Evolutionary conservation across 2,888 invertebrate genomes (phyloP).

Genomic region (Podabrus alpinus): DNA sequence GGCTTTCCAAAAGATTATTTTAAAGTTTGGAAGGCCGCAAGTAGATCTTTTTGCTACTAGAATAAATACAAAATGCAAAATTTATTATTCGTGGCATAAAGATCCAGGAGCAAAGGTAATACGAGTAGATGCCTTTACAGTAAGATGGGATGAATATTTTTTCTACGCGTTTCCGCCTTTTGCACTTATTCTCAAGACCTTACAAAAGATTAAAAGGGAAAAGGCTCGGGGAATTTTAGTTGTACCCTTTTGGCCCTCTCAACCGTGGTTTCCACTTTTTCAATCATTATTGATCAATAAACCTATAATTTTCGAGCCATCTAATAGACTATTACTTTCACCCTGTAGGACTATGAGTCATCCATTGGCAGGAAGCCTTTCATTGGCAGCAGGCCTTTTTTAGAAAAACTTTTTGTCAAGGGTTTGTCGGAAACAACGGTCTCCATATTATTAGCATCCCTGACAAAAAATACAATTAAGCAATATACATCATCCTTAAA

Average conservation of each 20-base stretch:
- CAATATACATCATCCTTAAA: neutral
- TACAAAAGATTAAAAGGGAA: neutral
- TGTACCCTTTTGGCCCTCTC: no score
- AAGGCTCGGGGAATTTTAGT: neutral
- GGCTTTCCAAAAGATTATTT: neutral
- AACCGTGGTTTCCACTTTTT: neutral
- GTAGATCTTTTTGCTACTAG: slow-evolving; percentile 13
- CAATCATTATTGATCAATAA: neutral
- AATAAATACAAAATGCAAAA: slow-evolving; percentile 15
- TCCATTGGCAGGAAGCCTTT: neutral
- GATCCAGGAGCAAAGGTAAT: slow-evolving; percentile 14
- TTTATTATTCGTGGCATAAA: slow-evolving; percentile 12
- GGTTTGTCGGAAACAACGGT: neutral
- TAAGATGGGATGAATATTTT: neutral
- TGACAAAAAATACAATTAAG: neutral
- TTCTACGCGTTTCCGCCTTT: slow-evolving; percentile 11
- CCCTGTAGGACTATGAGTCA: neutral
- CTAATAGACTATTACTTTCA: neutral
- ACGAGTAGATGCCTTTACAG: slow-evolving; percentile 23
- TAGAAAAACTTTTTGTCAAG: neutral
- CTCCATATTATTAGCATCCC: neutral
- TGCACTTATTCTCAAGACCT: neutral
- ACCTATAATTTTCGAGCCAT: neutral
- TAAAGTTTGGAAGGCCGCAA: neutral
- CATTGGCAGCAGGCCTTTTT: neutral